Evolutionary conservation across 23 tunicate species (phyloP).

Genomic region (Ciona savignyi): DNA sequence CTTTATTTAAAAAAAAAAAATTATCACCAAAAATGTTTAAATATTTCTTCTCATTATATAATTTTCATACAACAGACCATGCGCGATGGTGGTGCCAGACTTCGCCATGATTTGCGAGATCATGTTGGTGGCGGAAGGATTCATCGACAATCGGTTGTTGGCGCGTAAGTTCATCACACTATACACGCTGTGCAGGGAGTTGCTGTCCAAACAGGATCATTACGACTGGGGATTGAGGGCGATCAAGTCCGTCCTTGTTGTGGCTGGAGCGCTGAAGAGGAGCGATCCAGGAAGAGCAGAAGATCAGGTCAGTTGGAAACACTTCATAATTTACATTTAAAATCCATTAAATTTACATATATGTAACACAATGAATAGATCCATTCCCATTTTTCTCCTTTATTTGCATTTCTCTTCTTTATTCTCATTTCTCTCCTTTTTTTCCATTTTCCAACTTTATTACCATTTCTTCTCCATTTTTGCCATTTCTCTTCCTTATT

Average conservation of each 20-base stretch:
- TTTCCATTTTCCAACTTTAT: too few species aligned
- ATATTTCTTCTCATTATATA: too few species aligned
- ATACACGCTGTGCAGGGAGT: constrained; percentile 92
- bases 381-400: too few species aligned
- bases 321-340: too few species aligned
- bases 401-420: too few species aligned
- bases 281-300: constrained; percentile 92
- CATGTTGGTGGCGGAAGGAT: constrained; percentile 99
- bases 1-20: too few species aligned
- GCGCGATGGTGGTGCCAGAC: constrained; percentile 99
- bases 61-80: constrained; percentile 41
- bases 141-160: constrained; percentile 84
- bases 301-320: constrained; percentile 61
- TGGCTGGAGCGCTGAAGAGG: constrained; percentile 93
- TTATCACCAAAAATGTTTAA: too few species aligned
- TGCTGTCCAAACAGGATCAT: constrained; percentile 92
- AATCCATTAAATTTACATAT: too few species aligned
- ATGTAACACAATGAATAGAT: too few species aligned
- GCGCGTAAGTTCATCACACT: constrained; percentile 97
- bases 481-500: too few species aligned
- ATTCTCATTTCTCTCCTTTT: too few species aligned
- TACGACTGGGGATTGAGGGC: constrained; percentile 99
- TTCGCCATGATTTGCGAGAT: constrained; percentile 97
- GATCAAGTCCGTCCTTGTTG: constrained; percentile 97
- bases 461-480: background rate